phyloP scores from a whole-genome alignment of 2,888 invertebrate species.

The Spisula subtruncata region DNA sequence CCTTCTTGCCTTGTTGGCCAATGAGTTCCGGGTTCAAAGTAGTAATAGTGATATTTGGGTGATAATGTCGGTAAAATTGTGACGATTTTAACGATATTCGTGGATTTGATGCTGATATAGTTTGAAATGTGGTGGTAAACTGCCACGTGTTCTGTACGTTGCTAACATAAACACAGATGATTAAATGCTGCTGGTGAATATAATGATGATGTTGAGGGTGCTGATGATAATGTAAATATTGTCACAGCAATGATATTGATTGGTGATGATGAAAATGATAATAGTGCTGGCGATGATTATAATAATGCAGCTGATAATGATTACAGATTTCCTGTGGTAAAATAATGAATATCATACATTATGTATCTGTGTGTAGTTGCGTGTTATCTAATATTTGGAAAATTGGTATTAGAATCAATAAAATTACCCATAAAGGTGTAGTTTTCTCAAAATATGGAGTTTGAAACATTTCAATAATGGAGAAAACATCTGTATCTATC shows the following conservation, averaged over 20 bases:
- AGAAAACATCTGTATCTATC: not conserved
- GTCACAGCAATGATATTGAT: not conserved
- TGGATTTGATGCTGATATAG: too few relatives aligned
- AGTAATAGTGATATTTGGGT: too few relatives aligned
- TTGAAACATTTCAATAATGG: not conserved
- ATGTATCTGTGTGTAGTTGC: too few relatives aligned
- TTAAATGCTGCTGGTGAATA: not conserved
- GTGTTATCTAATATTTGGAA: not conserved
- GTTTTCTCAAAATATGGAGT: not conserved
- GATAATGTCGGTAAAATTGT: too few relatives aligned
- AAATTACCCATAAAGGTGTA: not conserved
- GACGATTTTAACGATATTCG: too few relatives aligned
- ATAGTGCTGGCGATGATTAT: not conserved
- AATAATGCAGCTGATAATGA: not conserved
- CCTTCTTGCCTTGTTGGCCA: too few relatives aligned
- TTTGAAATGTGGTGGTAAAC: too few relatives aligned
- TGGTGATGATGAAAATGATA: not conserved
- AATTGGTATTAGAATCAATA: not conserved
- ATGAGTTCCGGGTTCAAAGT: too few relatives aligned
- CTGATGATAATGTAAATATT: not conserved
- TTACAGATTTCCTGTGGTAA: too few relatives aligned
- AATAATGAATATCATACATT: not conserved
- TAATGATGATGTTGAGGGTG: not conserved
- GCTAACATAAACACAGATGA: too few relatives aligned
- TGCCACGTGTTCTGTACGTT: too few relatives aligned